phyloP scores from a whole-genome alignment of 2,888 invertebrate species.

The Agriotes lineatus region DNA sequence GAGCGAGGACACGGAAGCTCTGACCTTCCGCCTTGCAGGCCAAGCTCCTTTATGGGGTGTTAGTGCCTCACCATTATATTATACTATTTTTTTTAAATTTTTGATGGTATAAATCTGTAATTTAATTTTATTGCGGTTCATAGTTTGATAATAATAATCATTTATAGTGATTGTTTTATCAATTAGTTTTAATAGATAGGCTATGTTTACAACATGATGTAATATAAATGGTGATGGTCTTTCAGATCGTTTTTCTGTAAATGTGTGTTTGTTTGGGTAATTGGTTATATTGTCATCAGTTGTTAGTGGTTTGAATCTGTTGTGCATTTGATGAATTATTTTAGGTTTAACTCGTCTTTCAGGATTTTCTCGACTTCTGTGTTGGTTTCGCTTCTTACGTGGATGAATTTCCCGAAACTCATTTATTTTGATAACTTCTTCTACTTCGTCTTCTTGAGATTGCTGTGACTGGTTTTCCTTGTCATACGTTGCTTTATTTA shows the following conservation, averaged over 20 bases:
- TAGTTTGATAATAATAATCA: slow-evolving; percentile 4
- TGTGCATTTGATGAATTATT: background rate
- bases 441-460: background rate
- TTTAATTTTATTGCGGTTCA: slow-evolving; percentile 11
- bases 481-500: background rate
- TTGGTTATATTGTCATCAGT: background rate
- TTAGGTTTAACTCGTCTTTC: background rate
- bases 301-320: background rate
- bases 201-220: slow-evolving; percentile 3
- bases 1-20: too few relatives aligned
- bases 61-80: too few relatives aligned
- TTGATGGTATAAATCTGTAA: slow-evolving; percentile 4
- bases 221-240: background rate
- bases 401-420: slow-evolving; percentile 3
- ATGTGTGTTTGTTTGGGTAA: background rate
- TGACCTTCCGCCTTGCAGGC: too few relatives aligned
- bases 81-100: too few relatives aligned
- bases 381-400: background rate
- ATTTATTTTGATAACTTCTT: background rate
- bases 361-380: background rate
- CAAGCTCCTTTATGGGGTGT: too few relatives aligned
- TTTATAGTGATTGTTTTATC: slow-evolving; percentile 2
- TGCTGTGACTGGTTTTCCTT: background rate
- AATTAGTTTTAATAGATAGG: background rate
- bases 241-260: background rate